Evolutionary conservation across 2,113 vertebrate genomes (phyloP), one percentile per base, ranked within the genome.

Genomic region (Arizona elegans): DNA sequence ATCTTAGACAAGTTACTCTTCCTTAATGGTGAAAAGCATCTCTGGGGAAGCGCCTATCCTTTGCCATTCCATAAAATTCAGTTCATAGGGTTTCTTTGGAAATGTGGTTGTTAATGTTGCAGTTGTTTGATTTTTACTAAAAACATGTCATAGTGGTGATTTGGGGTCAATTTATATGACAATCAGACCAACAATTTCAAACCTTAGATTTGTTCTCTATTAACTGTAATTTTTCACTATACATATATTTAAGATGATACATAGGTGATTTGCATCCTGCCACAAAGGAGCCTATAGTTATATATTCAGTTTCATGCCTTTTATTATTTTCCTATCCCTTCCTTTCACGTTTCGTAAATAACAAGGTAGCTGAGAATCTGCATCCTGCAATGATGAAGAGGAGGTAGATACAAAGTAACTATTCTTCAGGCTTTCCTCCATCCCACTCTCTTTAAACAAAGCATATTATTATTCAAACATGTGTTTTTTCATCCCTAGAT

Each of bases 371-470:
- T n/a, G 87, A 93, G 89, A 94, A 94, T 92, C 95, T 92, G 94
- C 3, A 54, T 70, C 91, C n/a, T 0, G 15, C 55, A 55, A 26
- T 2, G 21, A 87, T 88, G 92, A 93, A 62, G 87, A 92, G n/a
- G 65, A 58, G 93, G 91, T 87, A 90, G 33, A 53, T 90, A n/a
- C 10, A 7, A 50, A 93, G 96, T 92, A 94, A 91, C 23, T 92
- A 21, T 13, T 0, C 6, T 95, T 97, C 95, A 96, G 29, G 93
- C 96, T 94, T 93, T 26, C 89, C 90, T 75, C 89, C 96, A 58
- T 93, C 89, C 88, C 92, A 95, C 93, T 94, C 90, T 93, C 91
- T 0, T 0, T 11, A 92, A 90, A 97, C 97, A 97, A 96, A 93
- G 93, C 88, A 13, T 75, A 91, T 0, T n/a, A 91, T 89, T 94